Evolutionary conservation across 64 coral and sea anemone genomes (phyloP).

Genomic region (Actinia equina): DNA sequence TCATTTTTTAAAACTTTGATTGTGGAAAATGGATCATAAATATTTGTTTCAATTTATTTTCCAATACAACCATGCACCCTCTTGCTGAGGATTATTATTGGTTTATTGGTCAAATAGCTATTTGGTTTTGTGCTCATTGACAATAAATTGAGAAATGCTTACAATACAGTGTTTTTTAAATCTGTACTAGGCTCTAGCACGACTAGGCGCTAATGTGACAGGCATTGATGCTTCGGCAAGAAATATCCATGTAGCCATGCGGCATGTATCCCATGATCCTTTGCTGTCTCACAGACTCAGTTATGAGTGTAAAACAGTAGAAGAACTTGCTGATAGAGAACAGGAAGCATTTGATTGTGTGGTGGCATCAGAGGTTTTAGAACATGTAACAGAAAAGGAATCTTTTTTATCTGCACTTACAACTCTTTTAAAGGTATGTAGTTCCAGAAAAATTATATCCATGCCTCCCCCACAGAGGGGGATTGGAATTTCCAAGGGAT

Average conservation of each 20-base stretch:
- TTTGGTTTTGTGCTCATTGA: no score
- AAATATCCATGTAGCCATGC: constrained; percentile 72
- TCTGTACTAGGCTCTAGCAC: constrained; percentile 63
- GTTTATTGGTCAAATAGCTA: no score
- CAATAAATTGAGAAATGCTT: no score
- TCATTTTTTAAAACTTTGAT: no score
- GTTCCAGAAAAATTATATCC: no score
- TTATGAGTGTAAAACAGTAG: constrained; percentile 71
- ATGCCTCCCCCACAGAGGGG: no score
- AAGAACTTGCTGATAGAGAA: constrained; percentile 65
- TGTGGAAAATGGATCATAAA: no score
- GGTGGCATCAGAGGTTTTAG: constrained; percentile 91
- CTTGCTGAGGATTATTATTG: no score
- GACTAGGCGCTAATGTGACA: constrained; percentile 88
- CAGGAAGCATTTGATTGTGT: constrained; percentile 81
- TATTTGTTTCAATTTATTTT: no score
- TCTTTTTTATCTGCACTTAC: constrained; percentile 67
- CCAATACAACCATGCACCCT: no score
- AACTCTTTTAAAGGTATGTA: constrained; percentile 66
- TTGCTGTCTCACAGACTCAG: constrained; percentile 38
- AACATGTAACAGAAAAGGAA: constrained; percentile 82
- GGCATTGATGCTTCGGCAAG: constrained; percentile 90
- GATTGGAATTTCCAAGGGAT: no score
- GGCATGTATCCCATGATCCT: constrained; percentile 75
- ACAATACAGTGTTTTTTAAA: no score